Evolutionary conservation across 2,888 invertebrate species (phyloP).

Genomic region (Thecophora atra): DNA sequence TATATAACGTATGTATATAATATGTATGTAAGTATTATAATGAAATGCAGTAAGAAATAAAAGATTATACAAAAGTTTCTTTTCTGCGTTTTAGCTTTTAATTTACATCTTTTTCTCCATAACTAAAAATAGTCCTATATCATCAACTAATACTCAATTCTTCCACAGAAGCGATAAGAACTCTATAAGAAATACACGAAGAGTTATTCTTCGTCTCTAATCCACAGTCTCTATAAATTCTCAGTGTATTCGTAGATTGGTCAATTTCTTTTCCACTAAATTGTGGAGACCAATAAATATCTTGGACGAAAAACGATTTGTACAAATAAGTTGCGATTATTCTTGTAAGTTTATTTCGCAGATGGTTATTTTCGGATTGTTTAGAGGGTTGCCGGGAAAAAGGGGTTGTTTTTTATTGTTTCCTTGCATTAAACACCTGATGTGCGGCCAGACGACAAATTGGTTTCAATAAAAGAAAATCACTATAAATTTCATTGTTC

Average conservation of each 20-base stretch:
- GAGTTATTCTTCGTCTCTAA: no score
- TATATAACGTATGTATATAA: no score
- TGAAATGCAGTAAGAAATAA: no score
- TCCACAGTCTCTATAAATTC: no score
- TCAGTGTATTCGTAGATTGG: not conserved
- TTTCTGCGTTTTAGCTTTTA: no score
- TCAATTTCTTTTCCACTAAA: conserved; percentile 3
- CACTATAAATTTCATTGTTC: not conserved
- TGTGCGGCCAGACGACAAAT: conserved; percentile 18
- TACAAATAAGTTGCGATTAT: conserved; percentile 23
- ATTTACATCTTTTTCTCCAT: no score
- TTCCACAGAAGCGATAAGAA: no score
- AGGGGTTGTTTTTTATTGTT: conserved; percentile 14
- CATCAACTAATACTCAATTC: no score
- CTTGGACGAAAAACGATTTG: conserved; percentile 26
- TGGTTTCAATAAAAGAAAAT: not conserved
- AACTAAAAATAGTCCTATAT: no score
- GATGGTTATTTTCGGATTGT: conserved; percentile 1
- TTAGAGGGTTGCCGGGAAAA: not conserved
- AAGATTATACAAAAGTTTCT: no score
- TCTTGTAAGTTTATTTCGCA: conserved; percentile 5
- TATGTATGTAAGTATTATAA: no score
- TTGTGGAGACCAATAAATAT: conserved; percentile 25
- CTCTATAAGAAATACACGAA: no score
- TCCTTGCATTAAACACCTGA: conserved; percentile 13